These are phyloP conservation scores for Muraenolepis orangiensis DNA, from an alignment of 2,797 vertebrate genomes.

Conservation along the genomic window DNA sequence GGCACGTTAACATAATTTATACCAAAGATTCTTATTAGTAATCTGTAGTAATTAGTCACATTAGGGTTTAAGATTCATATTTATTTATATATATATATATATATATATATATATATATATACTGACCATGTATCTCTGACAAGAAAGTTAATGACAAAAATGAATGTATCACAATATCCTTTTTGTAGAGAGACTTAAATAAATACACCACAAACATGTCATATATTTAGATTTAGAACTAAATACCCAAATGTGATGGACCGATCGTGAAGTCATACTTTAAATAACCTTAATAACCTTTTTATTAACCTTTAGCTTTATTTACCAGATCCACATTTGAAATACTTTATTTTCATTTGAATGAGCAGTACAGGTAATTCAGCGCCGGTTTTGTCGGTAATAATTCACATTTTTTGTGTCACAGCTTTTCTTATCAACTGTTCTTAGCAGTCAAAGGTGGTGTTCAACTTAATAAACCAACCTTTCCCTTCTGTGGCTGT, in stretches of 20 bases:
- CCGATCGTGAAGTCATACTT: too few species aligned
- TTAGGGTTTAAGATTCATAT: not conserved
- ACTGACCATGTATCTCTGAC: too few species aligned
- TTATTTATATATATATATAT: too few species aligned
- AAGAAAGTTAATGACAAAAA: not conserved
- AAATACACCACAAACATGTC: not conserved
- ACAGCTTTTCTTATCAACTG: not conserved
- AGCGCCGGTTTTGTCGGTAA: not conserved
- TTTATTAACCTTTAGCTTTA: too few species aligned
- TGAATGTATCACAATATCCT: not conserved
- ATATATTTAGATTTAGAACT: not conserved
- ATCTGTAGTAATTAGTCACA: not conserved
- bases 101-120: too few species aligned
- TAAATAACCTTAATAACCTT: too few species aligned
- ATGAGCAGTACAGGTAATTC: constrained; percentile 1
- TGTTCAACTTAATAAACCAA: not conserved
- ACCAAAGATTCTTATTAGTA: not conserved
- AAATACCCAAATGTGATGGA: not conserved
- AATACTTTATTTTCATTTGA: constrained; percentile 2
- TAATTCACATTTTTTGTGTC: not conserved
- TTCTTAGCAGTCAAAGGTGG: not conserved
- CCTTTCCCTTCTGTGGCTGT: not conserved
- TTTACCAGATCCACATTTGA: not conserved
- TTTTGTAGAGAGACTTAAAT: not conserved
- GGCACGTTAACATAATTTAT: not conserved